A percentile compares a stretch with the other conserved stretches of the same genome.
These are phyloP conservation scores for Cotesia typhae DNA, from an alignment of 1,140 invertebrate genomes.

Conservation along the genomic window DNA sequence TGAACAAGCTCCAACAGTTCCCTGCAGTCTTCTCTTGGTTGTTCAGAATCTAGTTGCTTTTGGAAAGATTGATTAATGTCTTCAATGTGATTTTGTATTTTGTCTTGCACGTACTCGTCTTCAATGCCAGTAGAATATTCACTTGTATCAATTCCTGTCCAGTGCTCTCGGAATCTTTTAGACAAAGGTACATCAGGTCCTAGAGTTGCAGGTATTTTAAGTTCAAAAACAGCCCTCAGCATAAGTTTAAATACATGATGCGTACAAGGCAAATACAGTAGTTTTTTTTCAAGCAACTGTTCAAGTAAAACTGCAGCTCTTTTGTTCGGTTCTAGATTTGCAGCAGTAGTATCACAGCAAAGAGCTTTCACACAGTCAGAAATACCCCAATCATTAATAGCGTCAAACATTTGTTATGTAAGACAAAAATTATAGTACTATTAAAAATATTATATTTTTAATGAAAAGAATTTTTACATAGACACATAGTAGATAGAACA, in stretches of 20 bases:
- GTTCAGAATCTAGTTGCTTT: neutral
- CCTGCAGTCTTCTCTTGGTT: conserved; percentile 50
- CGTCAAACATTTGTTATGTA: no score
- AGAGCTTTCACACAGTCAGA: no score
- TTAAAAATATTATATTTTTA: no score
- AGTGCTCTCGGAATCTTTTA: conserved; percentile 39
- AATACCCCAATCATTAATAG: no score
- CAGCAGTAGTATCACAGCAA: no score
- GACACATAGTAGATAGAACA: no score
- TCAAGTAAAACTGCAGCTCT: no score
- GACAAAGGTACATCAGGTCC: conserved; percentile 37
- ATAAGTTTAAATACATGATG: conserved; percentile 42
- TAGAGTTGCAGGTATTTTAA: conserved; percentile 30
- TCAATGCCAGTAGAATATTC: conserved; percentile 13
- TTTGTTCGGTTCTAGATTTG: no score
- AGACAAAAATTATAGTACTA: no score
- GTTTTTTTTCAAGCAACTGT: neutral
- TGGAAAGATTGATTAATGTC: conserved; percentile 7
- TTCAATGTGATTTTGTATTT: conserved; percentile 5
- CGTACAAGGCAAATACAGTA: conserved; percentile 38
- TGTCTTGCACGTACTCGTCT: neutral
- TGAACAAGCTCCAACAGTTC: conserved; percentile 55
- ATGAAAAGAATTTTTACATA: no score
- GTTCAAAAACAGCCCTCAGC: conserved; percentile 36
- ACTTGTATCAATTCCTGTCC: conserved; percentile 31